Base-by-base conservation (phyloP, 2,888 invertebrate genomes). In the Limnephilus lunatus region DNA sequence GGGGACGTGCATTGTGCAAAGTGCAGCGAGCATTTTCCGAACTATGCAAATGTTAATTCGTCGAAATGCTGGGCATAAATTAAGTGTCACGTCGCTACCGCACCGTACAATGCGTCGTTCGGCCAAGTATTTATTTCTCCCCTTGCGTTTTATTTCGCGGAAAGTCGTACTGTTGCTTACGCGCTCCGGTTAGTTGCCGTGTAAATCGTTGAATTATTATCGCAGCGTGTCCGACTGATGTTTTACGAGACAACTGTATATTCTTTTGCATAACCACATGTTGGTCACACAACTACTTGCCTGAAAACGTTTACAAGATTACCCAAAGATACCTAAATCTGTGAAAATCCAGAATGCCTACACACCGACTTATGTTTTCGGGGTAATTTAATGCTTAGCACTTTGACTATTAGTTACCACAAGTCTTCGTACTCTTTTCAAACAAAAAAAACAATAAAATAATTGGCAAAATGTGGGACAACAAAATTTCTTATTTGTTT, bases 91-190 rank as follows among this genome's bases (percentile, higher is more conserved):
- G 68, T 89, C 80, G 88, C 88, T 35, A 68, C 88, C 88, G 88
- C 80, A 80, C 88, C 35, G 81, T 80, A 89, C 88, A 89, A 89
- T 89, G 88, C 80, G 35, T 89, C 88, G 88, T 89, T 89, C 35
- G 68, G 81, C 81, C 80, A 35, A 80, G 80, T 80, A 35, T 89
- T 89, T 89, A 89, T 89, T 89, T 32, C 88, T 81, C 35, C 48
- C 81, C 81, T n/a, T 35, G n/a, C 30, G 30, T 86, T 86, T 39
- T n/a, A 44, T 86, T 39, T 86, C 86, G 86, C 86, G 25, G 44
- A 30, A 86, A 44, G 44, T 44, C n/a, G 83, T 25, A 14, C 30
- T 44, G 85, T 68, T 68, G 86, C 44, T 86, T 30, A 86, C n/a
- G 44, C 39, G 14, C 44, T 86, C 30, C 25, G 86, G 86, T 86